Evolutionary conservation across 2,797 vertebrate species (phyloP).

Genomic region (Perodicticus potto): DNA sequence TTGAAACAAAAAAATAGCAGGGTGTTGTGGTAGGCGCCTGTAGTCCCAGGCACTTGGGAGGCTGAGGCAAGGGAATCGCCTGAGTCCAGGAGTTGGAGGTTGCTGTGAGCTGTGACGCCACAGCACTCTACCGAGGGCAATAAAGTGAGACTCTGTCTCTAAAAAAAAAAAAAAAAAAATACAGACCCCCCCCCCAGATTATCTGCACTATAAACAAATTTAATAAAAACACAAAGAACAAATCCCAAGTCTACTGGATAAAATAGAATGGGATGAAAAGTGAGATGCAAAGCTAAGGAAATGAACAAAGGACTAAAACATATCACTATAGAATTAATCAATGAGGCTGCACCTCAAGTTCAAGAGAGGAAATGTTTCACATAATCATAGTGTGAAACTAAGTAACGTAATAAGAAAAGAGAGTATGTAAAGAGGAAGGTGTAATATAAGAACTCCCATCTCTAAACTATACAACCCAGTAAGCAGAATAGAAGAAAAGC

Average conservation of each 20-base stretch:
- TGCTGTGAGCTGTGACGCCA: no score
- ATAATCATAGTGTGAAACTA: not conserved
- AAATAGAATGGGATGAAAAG: not conserved
- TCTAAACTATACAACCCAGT: not conserved
- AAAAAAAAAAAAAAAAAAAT: no score
- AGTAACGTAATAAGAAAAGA: not conserved
- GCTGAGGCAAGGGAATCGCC: no score
- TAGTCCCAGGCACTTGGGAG: no score
- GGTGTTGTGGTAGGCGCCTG: no score
- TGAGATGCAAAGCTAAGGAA: not conserved
- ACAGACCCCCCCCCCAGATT: not conserved
- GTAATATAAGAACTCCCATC: not conserved
- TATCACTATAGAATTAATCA: not conserved
- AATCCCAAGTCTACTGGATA: not conserved
- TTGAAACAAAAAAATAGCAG: no score
- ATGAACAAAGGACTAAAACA: not conserved
- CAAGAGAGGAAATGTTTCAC: not conserved
- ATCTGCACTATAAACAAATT: not conserved
- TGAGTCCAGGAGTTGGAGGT: no score
- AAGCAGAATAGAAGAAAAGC: not conserved
- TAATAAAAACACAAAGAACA: not conserved
- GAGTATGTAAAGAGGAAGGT: not conserved
- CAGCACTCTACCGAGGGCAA: no score
- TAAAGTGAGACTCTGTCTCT: no score
- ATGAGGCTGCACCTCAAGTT: not conserved